Evolutionary conservation across 1,140 invertebrate genomes (phyloP).

Genomic region (Aphelinus atriplicis): DNA sequence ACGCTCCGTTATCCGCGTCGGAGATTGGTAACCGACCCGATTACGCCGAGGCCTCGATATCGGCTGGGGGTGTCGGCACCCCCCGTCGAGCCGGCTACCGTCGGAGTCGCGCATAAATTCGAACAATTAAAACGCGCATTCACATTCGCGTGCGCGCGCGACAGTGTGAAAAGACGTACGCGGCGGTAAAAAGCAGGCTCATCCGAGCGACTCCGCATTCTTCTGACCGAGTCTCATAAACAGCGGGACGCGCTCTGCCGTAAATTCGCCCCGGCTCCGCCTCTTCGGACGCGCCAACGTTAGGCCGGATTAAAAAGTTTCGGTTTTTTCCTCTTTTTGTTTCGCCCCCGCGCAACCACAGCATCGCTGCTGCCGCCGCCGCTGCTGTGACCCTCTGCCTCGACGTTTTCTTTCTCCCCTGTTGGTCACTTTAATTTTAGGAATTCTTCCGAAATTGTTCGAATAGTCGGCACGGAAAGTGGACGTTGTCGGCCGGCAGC

Average conservation of each 20-base stretch:
- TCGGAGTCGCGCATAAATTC: constrained; percentile 1
- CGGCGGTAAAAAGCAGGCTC: constrained; percentile 39
- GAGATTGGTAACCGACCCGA: no score
- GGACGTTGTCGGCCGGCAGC: no score
- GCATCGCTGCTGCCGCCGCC: background rate
- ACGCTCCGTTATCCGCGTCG: no score
- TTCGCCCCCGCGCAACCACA: constrained; percentile 7
- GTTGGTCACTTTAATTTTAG: no score
- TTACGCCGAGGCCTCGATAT: no score
- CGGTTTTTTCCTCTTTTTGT: constrained; percentile 45
- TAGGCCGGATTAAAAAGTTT: constrained; percentile 58
- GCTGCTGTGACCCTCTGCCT: no score
- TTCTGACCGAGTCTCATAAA: constrained; percentile 60
- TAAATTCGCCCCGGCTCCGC: constrained; percentile 52
- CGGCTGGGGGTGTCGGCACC: no score
- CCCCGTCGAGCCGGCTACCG: no score
- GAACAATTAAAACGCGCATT: constrained; percentile 36
- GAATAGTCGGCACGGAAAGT: no score
- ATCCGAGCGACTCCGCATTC: constrained; percentile 52
- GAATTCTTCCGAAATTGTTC: no score
- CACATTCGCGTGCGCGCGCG: constrained; percentile 32
- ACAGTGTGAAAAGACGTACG: background rate
- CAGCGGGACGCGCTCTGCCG: constrained; percentile 35
- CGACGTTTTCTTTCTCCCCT: no score
- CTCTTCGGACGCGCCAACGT: constrained; percentile 41